Evolutionary conservation across 1,140 invertebrate genomes (phyloP), one percentile per base, ranked within the genome.

Genomic region (Meloidogyne hapla): DNA sequence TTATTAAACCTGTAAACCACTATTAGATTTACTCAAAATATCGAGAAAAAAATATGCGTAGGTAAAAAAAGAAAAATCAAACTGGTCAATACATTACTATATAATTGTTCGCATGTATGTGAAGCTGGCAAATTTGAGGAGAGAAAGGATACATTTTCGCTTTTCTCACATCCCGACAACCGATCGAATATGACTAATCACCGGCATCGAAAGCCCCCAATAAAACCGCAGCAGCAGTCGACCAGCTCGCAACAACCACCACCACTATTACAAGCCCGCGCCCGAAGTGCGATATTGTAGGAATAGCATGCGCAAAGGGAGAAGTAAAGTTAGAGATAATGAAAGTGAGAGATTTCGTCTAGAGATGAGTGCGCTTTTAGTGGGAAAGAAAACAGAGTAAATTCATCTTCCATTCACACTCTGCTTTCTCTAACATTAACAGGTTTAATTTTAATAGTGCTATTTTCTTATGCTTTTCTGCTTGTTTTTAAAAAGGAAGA

Each of bases 111-210:
- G 48, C 48, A 56, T 56, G 48, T 56, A 56, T 56, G 48, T 56
- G 48, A 56, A 56, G 48, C 48, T 56, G 48, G 48, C 48, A 56
- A 56, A 56, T 56, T 56, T 18, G 48, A 56, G 48, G 18, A 33
- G 18, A n/a, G 18, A 21, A n/a, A 56, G 48, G 48, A 56, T 56
- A 56, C 48, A n/a, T 56, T 56, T 56, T 56, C n/a, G 18, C 48
- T 56, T n/a, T 56, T 56, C 48, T 56, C 48, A 56, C 48, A 56
- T 56, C 48, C 48, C 48, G 48, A 56, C 48, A 56, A 56, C 48
- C 48, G 48, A 56, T 56, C 48, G 48, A 56, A 56, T 56, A 56
- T 56, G 48, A 56, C 48, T 56, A 56, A 56, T 56, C 48, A 56
- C 48, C n/a, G 48, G 48, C 48, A 56, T 56, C 48, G 48, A 56